These are phyloP conservation scores for Gymnodraco acuticeps DNA, from an alignment of 2,797 vertebrate genomes.

Conservation along the genomic window DNA sequence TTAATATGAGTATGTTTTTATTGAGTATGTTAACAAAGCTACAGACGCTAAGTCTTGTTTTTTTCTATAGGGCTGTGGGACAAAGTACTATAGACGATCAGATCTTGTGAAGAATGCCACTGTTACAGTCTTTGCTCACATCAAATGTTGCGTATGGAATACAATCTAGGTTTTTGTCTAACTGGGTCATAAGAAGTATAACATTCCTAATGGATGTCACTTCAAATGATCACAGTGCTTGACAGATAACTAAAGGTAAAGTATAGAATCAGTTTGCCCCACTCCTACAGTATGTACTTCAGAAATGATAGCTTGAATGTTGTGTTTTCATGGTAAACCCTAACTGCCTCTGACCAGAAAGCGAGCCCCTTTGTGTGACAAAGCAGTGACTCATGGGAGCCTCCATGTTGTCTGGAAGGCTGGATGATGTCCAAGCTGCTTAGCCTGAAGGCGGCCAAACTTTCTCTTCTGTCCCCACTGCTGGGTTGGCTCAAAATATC, in stretches of 20 bases:
- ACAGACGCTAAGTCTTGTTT: not conserved
- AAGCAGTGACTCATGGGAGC: slow-evolving; percentile 67
- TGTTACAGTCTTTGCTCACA: slow-evolving; percentile 6
- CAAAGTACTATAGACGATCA: not conserved
- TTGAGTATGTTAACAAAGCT: not conserved
- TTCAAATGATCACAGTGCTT: not conserved
- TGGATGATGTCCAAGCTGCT: slow-evolving; percentile 74
- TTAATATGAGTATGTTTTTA: not conserved
- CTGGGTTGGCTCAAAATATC: slow-evolving; percentile 51
- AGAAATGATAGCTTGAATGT: slow-evolving; percentile 29
- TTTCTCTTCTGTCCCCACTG: slow-evolving; percentile 54
- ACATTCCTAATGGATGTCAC: slow-evolving; percentile 7
- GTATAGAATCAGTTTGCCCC: not conserved
- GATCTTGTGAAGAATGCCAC: not conserved
- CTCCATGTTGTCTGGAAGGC: slow-evolving; percentile 59
- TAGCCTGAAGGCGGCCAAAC: slow-evolving; percentile 65
- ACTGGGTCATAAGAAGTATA: not conserved
- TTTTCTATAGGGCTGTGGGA: not conserved
- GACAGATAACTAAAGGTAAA: slow-evolving; percentile 9
- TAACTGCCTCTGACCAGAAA: slow-evolving; percentile 46
- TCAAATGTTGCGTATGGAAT: not conserved
- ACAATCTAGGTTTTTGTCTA: not conserved
- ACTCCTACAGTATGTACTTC: slow-evolving; percentile 13
- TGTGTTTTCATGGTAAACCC: slow-evolving; percentile 48
- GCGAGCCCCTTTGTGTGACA: slow-evolving; percentile 64